phyloP scores from a whole-genome alignment of 2,888 invertebrate genomes.

The Plebejus argus region DNA sequence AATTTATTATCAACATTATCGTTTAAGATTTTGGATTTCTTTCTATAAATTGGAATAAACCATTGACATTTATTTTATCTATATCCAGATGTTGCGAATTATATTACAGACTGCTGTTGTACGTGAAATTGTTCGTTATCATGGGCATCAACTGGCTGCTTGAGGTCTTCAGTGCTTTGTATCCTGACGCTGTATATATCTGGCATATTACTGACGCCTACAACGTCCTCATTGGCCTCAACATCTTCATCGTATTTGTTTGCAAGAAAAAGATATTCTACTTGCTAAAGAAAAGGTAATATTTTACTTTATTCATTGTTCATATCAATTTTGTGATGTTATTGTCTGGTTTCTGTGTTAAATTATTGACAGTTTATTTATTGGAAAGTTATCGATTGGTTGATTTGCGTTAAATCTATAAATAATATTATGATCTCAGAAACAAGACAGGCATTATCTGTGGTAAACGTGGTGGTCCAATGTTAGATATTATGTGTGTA shows the following conservation, averaged over 20 bases:
- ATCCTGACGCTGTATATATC: constrained; percentile 66
- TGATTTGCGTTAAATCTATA: neutral
- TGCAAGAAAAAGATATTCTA: constrained; percentile 85
- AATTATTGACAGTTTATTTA: neutral
- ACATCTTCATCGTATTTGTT: constrained; percentile 87
- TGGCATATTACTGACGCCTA: constrained; percentile 84
- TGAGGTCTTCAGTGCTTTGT: constrained; percentile 84
- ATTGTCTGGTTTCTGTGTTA: neutral
- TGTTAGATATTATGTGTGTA: neutral
- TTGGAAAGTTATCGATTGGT: neutral
- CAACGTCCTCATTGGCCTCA: constrained; percentile 85
- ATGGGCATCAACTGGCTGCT: constrained; percentile 90
- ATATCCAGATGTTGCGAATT: constrained; percentile 34
- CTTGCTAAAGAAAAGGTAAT: constrained; percentile 81
- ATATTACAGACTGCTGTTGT: constrained; percentile 83
- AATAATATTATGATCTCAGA: neutral
- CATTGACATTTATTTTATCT: constrained; percentile 21
- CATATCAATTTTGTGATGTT: constrained; percentile 41
- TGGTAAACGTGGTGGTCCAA: neutral
- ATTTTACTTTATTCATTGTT: constrained; percentile 40
- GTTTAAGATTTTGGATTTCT: neutral
- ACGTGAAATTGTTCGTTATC: constrained; percentile 85
- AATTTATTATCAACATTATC: neutral
- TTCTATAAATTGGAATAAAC: neutral
- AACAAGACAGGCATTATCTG: neutral